Evolutionary conservation across 2,888 invertebrate genomes (phyloP).

Genomic region (Metellina segmentata): DNA sequence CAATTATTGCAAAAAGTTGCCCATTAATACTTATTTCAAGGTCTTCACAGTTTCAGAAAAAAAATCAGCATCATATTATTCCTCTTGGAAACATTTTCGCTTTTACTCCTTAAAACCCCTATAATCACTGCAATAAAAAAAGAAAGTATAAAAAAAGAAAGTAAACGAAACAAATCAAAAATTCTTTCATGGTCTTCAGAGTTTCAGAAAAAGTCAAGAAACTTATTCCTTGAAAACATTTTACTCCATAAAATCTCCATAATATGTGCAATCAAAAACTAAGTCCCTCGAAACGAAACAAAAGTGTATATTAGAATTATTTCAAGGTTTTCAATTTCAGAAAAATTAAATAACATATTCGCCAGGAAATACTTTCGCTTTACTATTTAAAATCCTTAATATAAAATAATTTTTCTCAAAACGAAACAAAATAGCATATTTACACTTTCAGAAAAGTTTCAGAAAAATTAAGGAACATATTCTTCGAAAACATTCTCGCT

Average conservation of each 20-base stretch:
- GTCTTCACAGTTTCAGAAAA: neutral
- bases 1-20: neutral
- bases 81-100: slow-evolving; percentile 14
- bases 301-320: neutral
- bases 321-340: neutral
- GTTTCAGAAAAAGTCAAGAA: neutral
- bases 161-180: too few species aligned
- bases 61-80: too few species aligned
- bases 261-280: too few species aligned
- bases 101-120: neutral
- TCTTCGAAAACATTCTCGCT: slow-evolving; percentile 3
- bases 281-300: neutral
- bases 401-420: too few species aligned
- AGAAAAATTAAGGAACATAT: neutral
- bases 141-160: too few species aligned
- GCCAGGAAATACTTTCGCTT: neutral
- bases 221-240: slow-evolving; percentile 13
- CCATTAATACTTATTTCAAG: neutral
- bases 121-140: too few species aligned
- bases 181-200: neutral
- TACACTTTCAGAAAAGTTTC: neutral
- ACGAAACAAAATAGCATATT: neutral
- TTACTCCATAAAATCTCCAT: too few species aligned
- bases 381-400: too few species aligned
- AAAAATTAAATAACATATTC: slow-evolving; percentile 7